Evolutionary conservation across 2,797 vertebrate genomes (phyloP).

Genomic region (Scleropages formosus): DNA sequence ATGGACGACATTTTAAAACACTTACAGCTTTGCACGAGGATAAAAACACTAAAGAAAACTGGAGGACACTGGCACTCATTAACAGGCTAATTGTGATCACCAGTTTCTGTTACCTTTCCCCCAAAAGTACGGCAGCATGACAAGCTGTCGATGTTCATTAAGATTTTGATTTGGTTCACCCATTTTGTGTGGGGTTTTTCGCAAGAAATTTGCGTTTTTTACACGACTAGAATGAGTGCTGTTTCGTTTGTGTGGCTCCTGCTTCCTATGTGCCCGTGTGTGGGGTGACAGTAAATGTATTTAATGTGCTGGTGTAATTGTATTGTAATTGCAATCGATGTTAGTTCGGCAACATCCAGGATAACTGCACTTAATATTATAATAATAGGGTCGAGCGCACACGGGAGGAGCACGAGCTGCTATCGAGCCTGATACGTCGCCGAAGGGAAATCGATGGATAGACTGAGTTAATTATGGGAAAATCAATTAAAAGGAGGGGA

Average conservation of each 20-base stretch:
- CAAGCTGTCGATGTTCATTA: conserved; percentile 14
- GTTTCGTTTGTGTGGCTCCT: conserved; percentile 26
- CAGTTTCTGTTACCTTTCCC: background rate
- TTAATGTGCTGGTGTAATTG: conserved; percentile 49
- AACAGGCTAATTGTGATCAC: background rate
- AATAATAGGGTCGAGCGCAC: conserved; percentile 50
- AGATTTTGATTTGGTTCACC: conserved; percentile 12
- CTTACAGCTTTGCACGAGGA: conserved; percentile 1
- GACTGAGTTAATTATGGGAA: conserved; percentile 81
- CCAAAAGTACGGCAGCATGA: background rate
- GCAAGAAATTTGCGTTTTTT: conserved; percentile 11
- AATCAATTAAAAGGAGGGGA: conserved; percentile 82
- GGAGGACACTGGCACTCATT: background rate
- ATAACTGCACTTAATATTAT: conserved; percentile 61
- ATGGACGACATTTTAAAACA: conserved; percentile 13
- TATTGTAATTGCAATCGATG: conserved; percentile 56
- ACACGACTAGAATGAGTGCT: conserved; percentile 29
- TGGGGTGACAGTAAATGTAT: conserved; percentile 37
- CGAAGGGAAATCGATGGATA: conserved; percentile 77
- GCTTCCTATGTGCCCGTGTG: conserved; percentile 35
- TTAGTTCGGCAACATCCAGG: conserved; percentile 57
- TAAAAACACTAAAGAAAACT: background rate
- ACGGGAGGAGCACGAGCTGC: conserved; percentile 36
- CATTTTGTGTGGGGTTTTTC: conserved; percentile 44
- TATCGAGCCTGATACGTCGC: conserved; percentile 58